These are phyloP conservation scores for Bovichtus diacanthus DNA, from an alignment of 2,797 vertebrate genomes.

Conservation along the genomic window DNA sequence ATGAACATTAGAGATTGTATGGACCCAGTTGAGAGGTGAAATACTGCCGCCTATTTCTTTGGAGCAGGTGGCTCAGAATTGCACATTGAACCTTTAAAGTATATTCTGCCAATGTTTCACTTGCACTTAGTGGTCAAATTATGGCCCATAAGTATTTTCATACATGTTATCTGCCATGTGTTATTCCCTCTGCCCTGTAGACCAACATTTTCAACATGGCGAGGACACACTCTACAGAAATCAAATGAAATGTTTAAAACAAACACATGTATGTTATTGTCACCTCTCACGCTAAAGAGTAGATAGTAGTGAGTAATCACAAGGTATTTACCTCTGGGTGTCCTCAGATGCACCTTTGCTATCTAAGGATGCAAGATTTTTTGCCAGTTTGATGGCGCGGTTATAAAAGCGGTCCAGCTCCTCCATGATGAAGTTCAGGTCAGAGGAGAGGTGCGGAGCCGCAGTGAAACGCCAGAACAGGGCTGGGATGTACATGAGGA, in stretches of 20 bases:
- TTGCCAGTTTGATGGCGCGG: slow-evolving; percentile 90
- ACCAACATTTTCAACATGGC: not conserved
- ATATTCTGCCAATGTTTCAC: not conserved
- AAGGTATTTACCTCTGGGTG: slow-evolving; percentile 65
- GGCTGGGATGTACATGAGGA: slow-evolving; percentile 91
- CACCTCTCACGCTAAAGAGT: not conserved
- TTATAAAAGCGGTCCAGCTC: slow-evolving; percentile 98
- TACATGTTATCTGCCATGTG: not conserved
- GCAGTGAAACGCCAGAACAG: slow-evolving; percentile 94
- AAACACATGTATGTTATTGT: not conserved
- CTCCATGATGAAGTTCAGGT: slow-evolving; percentile 97
- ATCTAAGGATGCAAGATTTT: slow-evolving; percentile 81
- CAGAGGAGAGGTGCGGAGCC: slow-evolving; percentile 92
- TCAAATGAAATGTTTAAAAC: not conserved
- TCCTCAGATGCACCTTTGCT: slow-evolving; percentile 65
- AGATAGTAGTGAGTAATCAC: not conserved
- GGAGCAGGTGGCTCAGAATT: too few relatives aligned
- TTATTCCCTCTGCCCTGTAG: not conserved
- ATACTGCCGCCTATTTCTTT: too few relatives aligned
- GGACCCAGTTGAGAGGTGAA: too few relatives aligned
- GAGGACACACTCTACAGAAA: not conserved
- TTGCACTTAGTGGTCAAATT: too few relatives aligned
- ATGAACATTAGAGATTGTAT: too few relatives aligned
- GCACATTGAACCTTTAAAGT: too few relatives aligned
- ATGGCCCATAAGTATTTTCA: not conserved